phyloP scores from a whole-genome alignment of 2,113 vertebrate species.

The Ranitomeya imitator region DNA sequence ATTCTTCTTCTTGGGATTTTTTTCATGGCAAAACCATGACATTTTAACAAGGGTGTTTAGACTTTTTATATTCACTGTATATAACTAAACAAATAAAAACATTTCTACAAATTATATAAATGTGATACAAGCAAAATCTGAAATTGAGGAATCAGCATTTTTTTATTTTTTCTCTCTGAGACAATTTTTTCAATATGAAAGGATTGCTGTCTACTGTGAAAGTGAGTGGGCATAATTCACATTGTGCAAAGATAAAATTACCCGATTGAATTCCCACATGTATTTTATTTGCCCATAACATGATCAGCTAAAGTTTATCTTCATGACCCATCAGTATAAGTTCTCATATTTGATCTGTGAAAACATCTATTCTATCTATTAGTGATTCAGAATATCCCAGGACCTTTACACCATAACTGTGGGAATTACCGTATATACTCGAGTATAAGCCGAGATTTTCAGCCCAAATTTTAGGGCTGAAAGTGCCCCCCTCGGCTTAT shows the following conservation, averaged over 20 bases:
- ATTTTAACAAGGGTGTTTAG: too few species aligned
- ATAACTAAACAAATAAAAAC: background rate
- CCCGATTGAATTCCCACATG: background rate
- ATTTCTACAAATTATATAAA: background rate
- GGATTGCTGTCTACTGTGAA: background rate
- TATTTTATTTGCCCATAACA: background rate
- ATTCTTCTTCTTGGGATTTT: too few species aligned
- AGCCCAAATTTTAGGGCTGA: too few species aligned
- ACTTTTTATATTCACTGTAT: too few species aligned
- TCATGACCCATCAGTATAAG: background rate
- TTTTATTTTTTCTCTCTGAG: background rate
- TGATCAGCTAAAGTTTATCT: slow-evolving; percentile 18
- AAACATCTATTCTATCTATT: background rate
- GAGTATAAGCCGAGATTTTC: too few species aligned
- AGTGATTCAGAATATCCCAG: background rate
- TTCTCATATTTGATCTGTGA: slow-evolving; percentile 40
- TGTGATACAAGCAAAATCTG: background rate
- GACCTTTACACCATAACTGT: background rate
- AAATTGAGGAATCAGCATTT: background rate
- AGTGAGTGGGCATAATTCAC: background rate
- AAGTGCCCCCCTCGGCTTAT: too few species aligned
- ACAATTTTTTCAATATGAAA: background rate
- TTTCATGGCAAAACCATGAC: too few species aligned
- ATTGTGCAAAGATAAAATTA: background rate
- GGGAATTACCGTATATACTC: too few species aligned